Percentiles rank a stretch among this genome's conserved stretches.
Conservation (phyloP, 2,888 invertebrate genomes). For the Odontomyia ornata region DNA sequence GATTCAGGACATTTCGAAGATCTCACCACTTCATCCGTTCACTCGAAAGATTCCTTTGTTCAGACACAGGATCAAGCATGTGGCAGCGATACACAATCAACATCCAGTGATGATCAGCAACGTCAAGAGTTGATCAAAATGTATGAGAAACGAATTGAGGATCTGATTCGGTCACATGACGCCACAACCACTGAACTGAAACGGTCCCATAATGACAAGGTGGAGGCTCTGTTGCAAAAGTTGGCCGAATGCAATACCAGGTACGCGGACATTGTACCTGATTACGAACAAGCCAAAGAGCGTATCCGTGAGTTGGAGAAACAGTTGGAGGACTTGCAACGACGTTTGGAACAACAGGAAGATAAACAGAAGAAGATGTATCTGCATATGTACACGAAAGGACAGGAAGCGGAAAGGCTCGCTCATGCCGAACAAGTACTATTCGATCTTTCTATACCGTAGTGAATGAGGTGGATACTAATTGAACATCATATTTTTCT, state of each 20-base stretch:
- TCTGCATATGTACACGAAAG: conserved; percentile 84
- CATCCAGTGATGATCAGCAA: conserved; percentile 69
- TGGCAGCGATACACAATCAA: conserved; percentile 55
- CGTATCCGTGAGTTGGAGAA: conserved; percentile 75
- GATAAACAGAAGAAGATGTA: conserved; percentile 79
- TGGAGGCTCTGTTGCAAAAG: conserved; percentile 76
- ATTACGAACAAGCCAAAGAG: conserved; percentile 78
- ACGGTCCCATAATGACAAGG: conserved; percentile 80
- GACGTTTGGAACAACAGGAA: conserved; percentile 76
- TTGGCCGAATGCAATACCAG: conserved; percentile 78
- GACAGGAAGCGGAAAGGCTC: conserved; percentile 80
- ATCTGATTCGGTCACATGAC: conserved; percentile 72
- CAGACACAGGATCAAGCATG: conserved; percentile 66
- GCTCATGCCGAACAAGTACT: conserved; percentile 75
- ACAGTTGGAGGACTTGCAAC: conserved; percentile 76
- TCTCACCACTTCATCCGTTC: conserved; percentile 77
- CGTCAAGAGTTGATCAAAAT: conserved; percentile 74
- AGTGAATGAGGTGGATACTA: conserved; percentile 26
- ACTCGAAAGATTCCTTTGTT: conserved; percentile 78
- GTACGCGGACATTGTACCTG: conserved; percentile 79
- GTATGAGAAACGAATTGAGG: conserved; percentile 80
- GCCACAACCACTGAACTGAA: conserved; percentile 78
- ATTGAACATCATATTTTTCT: conserved; percentile 27
- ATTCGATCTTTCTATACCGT: conserved; percentile 46
- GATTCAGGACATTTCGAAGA: conserved; percentile 91